These are phyloP conservation scores for Ciconia stormi DNA, from an alignment of 2,113 vertebrate genomes.

Conservation along the genomic window DNA sequence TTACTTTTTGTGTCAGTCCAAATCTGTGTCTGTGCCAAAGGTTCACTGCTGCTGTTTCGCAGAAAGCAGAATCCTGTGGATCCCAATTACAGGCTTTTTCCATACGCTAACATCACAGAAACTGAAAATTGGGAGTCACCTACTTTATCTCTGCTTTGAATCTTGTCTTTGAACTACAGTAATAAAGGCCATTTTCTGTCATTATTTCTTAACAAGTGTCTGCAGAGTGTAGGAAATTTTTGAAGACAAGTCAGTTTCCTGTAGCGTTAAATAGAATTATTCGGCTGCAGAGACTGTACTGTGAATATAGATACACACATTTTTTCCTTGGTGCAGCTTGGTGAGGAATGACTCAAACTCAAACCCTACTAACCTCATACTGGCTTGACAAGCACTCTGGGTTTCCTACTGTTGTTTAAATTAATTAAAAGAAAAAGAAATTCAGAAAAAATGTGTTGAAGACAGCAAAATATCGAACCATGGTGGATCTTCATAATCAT, in stretches of 20 bases:
- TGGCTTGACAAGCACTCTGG: background rate
- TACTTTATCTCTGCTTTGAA: conserved; percentile 47
- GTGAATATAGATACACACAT: background rate
- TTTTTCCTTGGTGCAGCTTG: background rate
- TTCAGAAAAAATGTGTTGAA: background rate
- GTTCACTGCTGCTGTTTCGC: background rate
- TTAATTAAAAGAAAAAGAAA: conserved; percentile 33
- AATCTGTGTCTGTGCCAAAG: background rate
- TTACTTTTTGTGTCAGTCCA: background rate
- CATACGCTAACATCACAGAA: background rate
- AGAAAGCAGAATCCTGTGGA: conserved; percentile 21
- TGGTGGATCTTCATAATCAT: background rate
- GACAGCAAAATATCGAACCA: conserved; percentile 15
- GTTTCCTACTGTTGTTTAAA: conserved; percentile 13
- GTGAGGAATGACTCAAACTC: background rate
- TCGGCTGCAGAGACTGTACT: background rate
- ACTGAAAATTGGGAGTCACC: conserved; percentile 41
- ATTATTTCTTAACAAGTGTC: conserved; percentile 55
- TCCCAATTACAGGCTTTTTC: conserved; percentile 36
- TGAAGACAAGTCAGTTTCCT: conserved; percentile 51
- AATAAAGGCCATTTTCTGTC: conserved; percentile 39
- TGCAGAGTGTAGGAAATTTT: conserved; percentile 34
- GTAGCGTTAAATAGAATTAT: conserved; percentile 50
- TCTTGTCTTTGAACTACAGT: conserved; percentile 32
- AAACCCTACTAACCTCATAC: background rate